Conservation (phyloP, 2,888 invertebrate genomes). For the Zonitis immaculata region DNA sequence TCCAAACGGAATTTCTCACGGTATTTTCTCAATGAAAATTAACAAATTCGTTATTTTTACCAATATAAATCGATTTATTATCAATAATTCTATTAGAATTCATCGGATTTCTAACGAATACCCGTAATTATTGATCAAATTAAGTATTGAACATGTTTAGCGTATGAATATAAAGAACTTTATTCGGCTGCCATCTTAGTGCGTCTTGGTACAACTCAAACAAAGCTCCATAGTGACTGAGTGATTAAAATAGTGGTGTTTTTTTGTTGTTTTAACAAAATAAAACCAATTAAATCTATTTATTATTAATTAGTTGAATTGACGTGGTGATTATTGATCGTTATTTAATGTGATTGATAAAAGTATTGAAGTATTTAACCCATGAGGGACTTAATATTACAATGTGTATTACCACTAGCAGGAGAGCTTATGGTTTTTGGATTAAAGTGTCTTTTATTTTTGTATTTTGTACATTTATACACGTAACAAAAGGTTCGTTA, state of each 20-base stretch:
- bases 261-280: not conserved
- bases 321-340: conserved; percentile 33
- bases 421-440: conserved; percentile 61
- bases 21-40: conserved; percentile 9
- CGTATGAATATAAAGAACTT: conserved; percentile 40
- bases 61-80: not conserved
- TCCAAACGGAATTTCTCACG: conserved; percentile 35
- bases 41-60: not conserved
- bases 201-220: conserved; percentile 31
- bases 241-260: conserved; percentile 27
- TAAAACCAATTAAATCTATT: too few species aligned
- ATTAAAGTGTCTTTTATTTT: conserved; percentile 56
- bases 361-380: conserved; percentile 42
- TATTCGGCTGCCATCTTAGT: conserved; percentile 45
- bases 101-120: not conserved
- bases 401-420: conserved; percentile 65
- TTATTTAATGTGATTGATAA: conserved; percentile 54
- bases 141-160: conserved; percentile 15
- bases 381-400: conserved; percentile 50
- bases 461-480: conserved; percentile 51
- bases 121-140: not conserved
- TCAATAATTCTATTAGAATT: not conserved
- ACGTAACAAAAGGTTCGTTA: conserved; percentile 57
- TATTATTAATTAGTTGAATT: conserved; percentile 28
- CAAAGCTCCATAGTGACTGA: conserved; percentile 37